Conservation (phyloP, 1,140 invertebrate species). For the Andricus grossulariae region DNA sequence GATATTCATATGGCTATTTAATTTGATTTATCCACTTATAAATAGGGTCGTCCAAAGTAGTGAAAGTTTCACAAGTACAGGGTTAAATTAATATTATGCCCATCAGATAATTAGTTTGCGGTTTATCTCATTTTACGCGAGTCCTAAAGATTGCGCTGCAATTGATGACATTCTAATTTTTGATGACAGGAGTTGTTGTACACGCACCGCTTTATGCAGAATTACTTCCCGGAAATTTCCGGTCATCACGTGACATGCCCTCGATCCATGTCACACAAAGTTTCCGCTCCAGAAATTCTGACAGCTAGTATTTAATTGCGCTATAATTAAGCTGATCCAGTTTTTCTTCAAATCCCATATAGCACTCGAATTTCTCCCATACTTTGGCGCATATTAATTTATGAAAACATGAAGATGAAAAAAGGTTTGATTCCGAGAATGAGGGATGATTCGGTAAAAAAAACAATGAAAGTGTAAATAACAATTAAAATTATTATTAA, state of each 20-base stretch:
- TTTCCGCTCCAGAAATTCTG: slow-evolving; percentile 69
- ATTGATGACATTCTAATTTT: slow-evolving; percentile 24
- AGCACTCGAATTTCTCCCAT: no score
- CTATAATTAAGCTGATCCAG: slow-evolving; percentile 61
- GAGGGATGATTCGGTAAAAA: background rate
- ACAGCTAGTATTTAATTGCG: slow-evolving; percentile 57
- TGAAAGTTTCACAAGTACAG: background rate
- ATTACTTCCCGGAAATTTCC: slow-evolving; percentile 40
- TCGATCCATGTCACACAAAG: slow-evolving; percentile 57
- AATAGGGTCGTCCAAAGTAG: background rate
- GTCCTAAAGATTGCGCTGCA: background rate
- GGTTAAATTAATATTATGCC: background rate
- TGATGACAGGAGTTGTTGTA: slow-evolving; percentile 32
- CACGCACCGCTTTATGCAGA: slow-evolving; percentile 25
- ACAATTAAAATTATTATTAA: background rate
- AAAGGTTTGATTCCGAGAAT: background rate
- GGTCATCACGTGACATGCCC: slow-evolving; percentile 40
- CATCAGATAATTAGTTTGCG: background rate
- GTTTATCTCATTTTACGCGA: background rate
- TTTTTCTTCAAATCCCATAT: slow-evolving; percentile 42
- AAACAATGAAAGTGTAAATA: background rate
- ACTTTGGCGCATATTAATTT: background rate
- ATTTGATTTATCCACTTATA: background rate
- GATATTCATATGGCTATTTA: slow-evolving; percentile 2
- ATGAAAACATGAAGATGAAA: background rate